A percentile compares a stretch with the other conserved stretches of the same genome.
phyloP scores from a whole-genome alignment of 2,113 vertebrate genomes.

The Platichthys stellatus region DNA sequence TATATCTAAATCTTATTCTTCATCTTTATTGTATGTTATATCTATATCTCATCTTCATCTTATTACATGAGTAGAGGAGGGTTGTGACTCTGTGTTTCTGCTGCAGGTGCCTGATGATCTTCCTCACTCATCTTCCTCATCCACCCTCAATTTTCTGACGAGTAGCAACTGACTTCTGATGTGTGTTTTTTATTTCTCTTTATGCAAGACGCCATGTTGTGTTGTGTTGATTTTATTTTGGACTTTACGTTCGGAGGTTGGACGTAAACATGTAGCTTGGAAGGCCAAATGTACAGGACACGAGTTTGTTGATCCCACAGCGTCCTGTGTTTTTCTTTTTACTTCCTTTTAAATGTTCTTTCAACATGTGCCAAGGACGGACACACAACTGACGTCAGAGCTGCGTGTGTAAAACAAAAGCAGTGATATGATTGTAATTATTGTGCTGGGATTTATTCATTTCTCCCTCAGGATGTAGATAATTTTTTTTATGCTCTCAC shows the following conservation, averaged over 20 bases:
- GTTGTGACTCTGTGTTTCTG: neutral
- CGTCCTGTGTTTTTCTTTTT: constrained; percentile 36
- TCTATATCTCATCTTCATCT: too few species aligned
- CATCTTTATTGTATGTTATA: too few species aligned
- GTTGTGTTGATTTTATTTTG: constrained; percentile 10
- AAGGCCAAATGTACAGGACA: constrained; percentile 40
- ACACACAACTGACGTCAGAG: constrained; percentile 5
- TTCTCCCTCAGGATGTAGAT: neutral
- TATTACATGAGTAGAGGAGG: too few species aligned
- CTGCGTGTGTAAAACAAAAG: constrained; percentile 21
- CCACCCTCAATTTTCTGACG: neutral
- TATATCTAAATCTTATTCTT: too few species aligned
- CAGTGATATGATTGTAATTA: neutral
- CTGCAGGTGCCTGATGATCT: constrained; percentile 59
- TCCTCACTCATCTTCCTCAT: neutral
- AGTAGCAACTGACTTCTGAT: neutral
- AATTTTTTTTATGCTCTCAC: neutral
- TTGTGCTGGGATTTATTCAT: neutral
- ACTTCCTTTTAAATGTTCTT: constrained; percentile 14
- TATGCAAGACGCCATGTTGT: neutral
- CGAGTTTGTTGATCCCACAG: constrained; percentile 22
- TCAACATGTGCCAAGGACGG: constrained; percentile 61
- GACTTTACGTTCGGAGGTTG: constrained; percentile 16
- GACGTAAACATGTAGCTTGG: constrained; percentile 41
- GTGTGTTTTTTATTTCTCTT: neutral